These are phyloP conservation scores for Asbolus verrucosus DNA, from an alignment of 1,140 invertebrate species.

Conservation along the genomic window DNA sequence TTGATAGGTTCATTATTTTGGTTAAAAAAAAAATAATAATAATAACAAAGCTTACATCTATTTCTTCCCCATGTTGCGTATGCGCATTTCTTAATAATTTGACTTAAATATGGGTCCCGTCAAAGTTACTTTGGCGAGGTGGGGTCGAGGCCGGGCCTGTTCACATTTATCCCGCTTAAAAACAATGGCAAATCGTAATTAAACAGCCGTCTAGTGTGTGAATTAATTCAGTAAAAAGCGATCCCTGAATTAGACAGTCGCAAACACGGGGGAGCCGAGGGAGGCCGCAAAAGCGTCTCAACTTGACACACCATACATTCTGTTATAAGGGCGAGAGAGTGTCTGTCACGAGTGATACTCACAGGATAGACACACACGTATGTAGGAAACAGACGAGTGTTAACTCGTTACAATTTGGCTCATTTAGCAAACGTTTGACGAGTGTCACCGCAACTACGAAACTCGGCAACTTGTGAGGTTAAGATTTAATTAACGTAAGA, in stretches of 20 bases:
- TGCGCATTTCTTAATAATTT: no score
- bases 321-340: constrained; percentile 16
- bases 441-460: constrained; percentile 21
- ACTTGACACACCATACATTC: constrained; percentile 30
- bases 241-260: constrained; percentile 30
- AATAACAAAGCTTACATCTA: no score
- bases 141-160: neutral
- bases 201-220: constrained; percentile 14
- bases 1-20: no score
- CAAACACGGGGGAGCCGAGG: constrained; percentile 7
- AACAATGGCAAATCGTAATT: constrained; percentile 33
- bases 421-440: constrained; percentile 36
- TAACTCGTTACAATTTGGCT: constrained; percentile 29
- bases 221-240: constrained; percentile 33
- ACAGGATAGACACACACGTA: constrained; percentile 23
- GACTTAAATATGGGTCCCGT: no score
- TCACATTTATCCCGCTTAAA: neutral
- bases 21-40: no score
- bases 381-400: constrained; percentile 33
- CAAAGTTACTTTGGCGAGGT: no score
- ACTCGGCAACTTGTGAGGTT: constrained; percentile 38
- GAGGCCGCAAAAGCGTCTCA: constrained; percentile 24
- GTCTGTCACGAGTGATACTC: constrained; percentile 30
- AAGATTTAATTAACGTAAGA: constrained; percentile 46
- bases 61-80: no score